A percentile compares a stretch with the other conserved stretches of the same genome.
Conservation (phyloP, 2,888 invertebrate species). For the Cryptocephalus primarius region DNA sequence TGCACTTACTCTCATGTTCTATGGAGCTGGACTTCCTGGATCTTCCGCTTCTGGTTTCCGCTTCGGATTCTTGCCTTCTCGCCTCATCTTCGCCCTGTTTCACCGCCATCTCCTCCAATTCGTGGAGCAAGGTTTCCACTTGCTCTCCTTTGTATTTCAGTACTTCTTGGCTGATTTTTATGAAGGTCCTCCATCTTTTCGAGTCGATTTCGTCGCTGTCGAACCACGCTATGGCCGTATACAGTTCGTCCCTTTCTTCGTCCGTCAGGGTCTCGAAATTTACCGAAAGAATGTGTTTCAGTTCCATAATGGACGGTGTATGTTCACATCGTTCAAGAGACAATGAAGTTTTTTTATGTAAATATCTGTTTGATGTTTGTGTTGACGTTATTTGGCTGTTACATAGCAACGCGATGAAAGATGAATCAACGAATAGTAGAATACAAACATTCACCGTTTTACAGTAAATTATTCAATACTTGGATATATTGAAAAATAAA, state of each 20-base stretch:
- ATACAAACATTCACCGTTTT: too few species aligned
- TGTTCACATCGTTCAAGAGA: background rate
- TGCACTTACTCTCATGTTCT: constrained; percentile 34
- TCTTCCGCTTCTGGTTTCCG: constrained; percentile 28
- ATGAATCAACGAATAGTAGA: too few species aligned
- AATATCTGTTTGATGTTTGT: too few species aligned
- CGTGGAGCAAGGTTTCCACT: constrained; percentile 43
- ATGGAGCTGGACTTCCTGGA: constrained; percentile 27
- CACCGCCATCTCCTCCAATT: constrained; percentile 41
- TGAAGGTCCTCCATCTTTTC: constrained; percentile 44
- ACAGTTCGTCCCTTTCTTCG: constrained; percentile 52
- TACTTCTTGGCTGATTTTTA: constrained; percentile 54
- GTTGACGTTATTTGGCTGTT: too few species aligned
- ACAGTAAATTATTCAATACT: too few species aligned
- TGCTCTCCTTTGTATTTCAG: constrained; percentile 59
- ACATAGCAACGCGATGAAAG: too few species aligned
- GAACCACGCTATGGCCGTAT: constrained; percentile 48
- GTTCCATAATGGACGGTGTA: constrained; percentile 36
- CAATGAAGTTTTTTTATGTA: background rate
- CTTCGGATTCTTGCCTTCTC: constrained; percentile 25
- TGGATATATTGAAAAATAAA: too few species aligned
- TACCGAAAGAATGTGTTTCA: constrained; percentile 46
- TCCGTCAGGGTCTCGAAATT: constrained; percentile 45
- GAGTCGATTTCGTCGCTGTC: constrained; percentile 47
- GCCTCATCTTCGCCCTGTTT: constrained; percentile 38